These are phyloP conservation scores for Paedocypris sp. DNA, from an alignment of 2,113 vertebrate species.

Conservation along the genomic window DNA sequence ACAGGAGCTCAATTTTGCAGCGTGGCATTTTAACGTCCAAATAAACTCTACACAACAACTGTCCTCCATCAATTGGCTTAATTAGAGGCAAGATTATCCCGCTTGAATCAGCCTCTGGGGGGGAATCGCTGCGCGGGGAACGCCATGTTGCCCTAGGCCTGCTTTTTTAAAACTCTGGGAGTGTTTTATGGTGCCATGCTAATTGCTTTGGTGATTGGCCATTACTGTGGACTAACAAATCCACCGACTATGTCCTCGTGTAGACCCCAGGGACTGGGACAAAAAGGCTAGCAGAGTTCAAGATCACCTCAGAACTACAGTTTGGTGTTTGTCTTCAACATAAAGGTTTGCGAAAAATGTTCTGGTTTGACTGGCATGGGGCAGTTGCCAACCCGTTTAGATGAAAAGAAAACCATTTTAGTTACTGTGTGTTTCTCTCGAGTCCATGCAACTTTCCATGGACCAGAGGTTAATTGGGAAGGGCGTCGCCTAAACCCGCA, in stretches of 20 bases:
- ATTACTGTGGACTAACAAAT: conserved; percentile 46
- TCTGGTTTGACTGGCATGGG: too few species aligned
- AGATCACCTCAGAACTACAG: too few species aligned
- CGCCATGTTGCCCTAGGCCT: conserved; percentile 28
- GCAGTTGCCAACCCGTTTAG: too few species aligned
- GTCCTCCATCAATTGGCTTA: conserved; percentile 49
- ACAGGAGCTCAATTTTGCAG: conserved; percentile 10
- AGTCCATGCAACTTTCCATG: too few species aligned
- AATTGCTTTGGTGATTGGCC: conserved; percentile 37
- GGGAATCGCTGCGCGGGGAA: conserved; percentile 41
- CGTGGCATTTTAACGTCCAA: conserved; percentile 42
- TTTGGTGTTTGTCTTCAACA: too few species aligned
- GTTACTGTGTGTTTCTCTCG: too few species aligned
- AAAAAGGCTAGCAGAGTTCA: too few species aligned
- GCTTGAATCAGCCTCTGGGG: conserved; percentile 41
- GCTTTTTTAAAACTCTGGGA: conserved; percentile 25
- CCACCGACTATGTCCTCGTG: conserved; percentile 30
- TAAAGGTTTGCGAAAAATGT: too few species aligned
- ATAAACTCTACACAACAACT: conserved; percentile 59
- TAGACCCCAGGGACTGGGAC: conserved; percentile 10
- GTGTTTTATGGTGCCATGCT: conserved; percentile 28
- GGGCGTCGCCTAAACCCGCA: too few species aligned
- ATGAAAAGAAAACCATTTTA: too few species aligned
- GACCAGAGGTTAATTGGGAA: too few species aligned
- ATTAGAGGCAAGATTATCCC: conserved; percentile 56